phyloP scores from a whole-genome alignment of 2,797 vertebrate species.

The Acrocephalus scirpaceus region DNA sequence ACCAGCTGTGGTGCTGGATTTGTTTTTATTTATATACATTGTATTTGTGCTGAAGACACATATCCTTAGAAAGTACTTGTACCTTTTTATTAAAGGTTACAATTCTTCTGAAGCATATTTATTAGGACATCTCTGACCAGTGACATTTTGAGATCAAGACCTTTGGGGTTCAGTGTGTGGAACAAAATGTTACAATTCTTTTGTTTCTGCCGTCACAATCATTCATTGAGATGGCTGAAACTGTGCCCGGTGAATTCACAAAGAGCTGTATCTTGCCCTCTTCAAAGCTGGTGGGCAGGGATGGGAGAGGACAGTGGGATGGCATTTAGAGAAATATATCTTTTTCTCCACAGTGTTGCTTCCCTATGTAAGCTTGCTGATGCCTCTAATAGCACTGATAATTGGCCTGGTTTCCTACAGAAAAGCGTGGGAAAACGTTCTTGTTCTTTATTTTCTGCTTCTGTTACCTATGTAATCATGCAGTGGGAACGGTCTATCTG shows the following conservation, averaged over 20 bases:
- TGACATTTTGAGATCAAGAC: constrained; percentile 63
- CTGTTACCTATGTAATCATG: background rate
- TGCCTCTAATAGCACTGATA: background rate
- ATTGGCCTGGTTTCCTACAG: background rate
- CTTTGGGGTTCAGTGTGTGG: background rate
- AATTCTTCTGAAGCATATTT: constrained; percentile 39
- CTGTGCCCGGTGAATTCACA: background rate
- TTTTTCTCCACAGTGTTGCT: background rate
- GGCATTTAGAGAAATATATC: background rate
- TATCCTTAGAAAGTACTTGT: background rate
- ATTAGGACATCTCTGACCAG: constrained; percentile 36
- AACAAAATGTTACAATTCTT: background rate
- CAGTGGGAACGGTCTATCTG: background rate
- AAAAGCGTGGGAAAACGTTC: background rate
- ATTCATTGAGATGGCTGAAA: constrained; percentile 13
- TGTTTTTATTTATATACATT: constrained; percentile 5
- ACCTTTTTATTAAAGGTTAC: constrained; percentile 60
- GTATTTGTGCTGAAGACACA: background rate
- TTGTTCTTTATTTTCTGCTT: background rate
- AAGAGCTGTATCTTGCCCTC: background rate
- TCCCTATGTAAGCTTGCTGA: background rate
- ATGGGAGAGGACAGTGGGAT: background rate
- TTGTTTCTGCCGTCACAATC: background rate
- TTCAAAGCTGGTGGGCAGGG: background rate
- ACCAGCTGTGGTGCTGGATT: background rate